These are phyloP conservation scores for Drosophila robusta DNA, from an alignment of 2,888 invertebrate genomes.

Conservation along the genomic window DNA sequence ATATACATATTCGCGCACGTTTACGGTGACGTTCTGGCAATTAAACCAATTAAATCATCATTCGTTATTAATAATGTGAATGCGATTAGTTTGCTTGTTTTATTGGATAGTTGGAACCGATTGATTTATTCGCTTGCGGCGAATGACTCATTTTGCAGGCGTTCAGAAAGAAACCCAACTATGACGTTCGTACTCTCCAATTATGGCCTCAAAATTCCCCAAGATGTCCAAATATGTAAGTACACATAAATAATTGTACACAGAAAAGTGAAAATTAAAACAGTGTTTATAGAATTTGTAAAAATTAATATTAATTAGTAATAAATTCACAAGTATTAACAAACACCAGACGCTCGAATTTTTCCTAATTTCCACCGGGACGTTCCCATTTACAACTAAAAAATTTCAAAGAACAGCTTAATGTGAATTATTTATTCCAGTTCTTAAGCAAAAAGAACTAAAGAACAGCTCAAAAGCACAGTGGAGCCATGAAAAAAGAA, in stretches of 20 bases:
- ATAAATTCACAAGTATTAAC: neutral
- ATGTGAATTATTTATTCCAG: neutral
- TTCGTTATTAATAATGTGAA: constrained; percentile 18
- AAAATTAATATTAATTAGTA: neutral
- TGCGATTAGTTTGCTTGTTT: constrained; percentile 11
- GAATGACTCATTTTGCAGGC: constrained; percentile 19
- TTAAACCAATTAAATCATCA: constrained; percentile 38
- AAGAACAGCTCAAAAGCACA: constrained; percentile 1
- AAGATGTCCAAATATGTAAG: neutral
- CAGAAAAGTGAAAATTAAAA: neutral
- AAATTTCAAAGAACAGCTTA: neutral
- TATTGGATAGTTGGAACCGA: constrained; percentile 1
- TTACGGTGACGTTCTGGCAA: constrained; percentile 21
- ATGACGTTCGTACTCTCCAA: constrained; percentile 15
- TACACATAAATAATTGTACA: constrained; percentile 3
- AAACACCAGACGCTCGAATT: neutral
- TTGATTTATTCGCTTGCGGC: neutral
- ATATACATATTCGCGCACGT: neutral
- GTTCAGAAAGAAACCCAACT: constrained; percentile 13
- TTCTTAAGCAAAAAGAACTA: neutral
- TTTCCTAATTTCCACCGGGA: neutral
- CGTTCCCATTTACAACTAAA: neutral
- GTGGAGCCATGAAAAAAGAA: constrained; percentile 8
- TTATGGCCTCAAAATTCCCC: constrained; percentile 8
- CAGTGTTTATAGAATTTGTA: neutral